Conservation (phyloP, 2,888 invertebrate species). For the Caenorhabditis sp. region DNA sequence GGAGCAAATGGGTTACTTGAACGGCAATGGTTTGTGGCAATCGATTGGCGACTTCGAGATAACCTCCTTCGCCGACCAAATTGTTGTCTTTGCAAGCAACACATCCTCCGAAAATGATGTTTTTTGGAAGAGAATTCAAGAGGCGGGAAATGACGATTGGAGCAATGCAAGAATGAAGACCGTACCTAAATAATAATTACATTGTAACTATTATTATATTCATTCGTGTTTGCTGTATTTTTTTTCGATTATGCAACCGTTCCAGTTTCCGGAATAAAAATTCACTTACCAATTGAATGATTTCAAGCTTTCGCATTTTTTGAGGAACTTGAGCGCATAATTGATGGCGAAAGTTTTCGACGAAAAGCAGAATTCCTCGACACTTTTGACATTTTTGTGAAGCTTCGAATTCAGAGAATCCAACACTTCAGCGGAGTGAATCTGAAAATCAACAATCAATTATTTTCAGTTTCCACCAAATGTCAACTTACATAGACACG, state of each 20-base stretch:
- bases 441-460: constrained; percentile 6
- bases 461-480: not conserved
- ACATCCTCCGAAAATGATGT: constrained; percentile 34
- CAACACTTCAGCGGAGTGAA: constrained; percentile 26
- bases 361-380: constrained; percentile 36
- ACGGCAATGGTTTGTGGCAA: constrained; percentile 7
- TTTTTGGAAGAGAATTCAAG: constrained; percentile 16
- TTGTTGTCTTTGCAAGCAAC: constrained; percentile 33
- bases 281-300: constrained; percentile 30
- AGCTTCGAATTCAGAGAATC: constrained; percentile 6
- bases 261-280: too few species aligned
- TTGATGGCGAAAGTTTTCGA: constrained; percentile 31
- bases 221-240: too few species aligned
- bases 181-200: constrained; percentile 9
- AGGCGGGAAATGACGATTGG: constrained; percentile 37
- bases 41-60: constrained; percentile 32
- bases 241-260: too few species aligned
- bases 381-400: constrained; percentile 18
- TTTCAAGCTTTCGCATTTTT: constrained; percentile 20
- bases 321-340: constrained; percentile 23
- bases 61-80: constrained; percentile 28
- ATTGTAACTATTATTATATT: too few species aligned
- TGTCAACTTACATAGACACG: constrained; percentile 30
- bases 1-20: constrained; percentile 26
- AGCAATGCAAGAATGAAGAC: constrained; percentile 37